Evolutionary conservation across 2,888 invertebrate genomes (phyloP).

Genomic region (Choristoneura rosaceana): DNA sequence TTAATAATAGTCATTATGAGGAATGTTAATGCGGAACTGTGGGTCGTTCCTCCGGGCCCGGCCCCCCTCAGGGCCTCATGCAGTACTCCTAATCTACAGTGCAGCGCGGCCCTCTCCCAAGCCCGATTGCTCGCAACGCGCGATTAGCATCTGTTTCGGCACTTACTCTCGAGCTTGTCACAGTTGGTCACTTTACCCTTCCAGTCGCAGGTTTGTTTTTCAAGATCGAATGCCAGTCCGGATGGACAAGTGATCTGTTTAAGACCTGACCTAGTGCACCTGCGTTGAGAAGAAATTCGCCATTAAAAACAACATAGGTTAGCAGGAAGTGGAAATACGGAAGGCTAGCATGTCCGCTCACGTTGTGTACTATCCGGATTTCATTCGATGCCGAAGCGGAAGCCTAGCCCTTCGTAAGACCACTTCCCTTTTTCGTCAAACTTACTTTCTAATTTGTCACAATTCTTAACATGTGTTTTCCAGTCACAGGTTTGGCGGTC

Average conservation of each 20-base stretch:
- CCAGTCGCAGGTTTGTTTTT: slow-evolving; percentile 99
- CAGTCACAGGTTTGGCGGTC: slow-evolving; percentile 98
- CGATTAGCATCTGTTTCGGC: slow-evolving; percentile 80
- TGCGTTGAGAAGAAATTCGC: slow-evolving; percentile 87
- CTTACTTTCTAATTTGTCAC: slow-evolving; percentile 97
- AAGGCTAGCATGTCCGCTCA: slow-evolving; percentile 65
- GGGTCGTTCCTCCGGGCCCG: slow-evolving; percentile 55
- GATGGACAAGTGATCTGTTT: slow-evolving; percentile 98
- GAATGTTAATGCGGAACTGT: slow-evolving; percentile 70
- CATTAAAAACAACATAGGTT: slow-evolving; percentile 72
- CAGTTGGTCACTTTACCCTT: slow-evolving; percentile 99
- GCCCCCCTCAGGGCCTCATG: slow-evolving; percentile 77
- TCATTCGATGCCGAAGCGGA: slow-evolving; percentile 61
- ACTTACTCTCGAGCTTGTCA: slow-evolving; percentile 98
- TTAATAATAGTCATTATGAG: slow-evolving; percentile 37
- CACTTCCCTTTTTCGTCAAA: slow-evolving; percentile 77
- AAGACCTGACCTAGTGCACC: slow-evolving; percentile 97
- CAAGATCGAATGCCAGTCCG: slow-evolving; percentile 98
- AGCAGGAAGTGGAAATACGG: slow-evolving; percentile 76
- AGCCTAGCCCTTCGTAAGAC: slow-evolving; percentile 76
- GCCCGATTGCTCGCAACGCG: slow-evolving; percentile 81
- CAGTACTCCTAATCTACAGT: slow-evolving; percentile 81
- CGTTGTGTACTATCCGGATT: slow-evolving; percentile 51
- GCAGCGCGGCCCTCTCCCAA: slow-evolving; percentile 84
- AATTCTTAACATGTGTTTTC: slow-evolving; percentile 98